Conservation (phyloP, 2,113 vertebrate genomes). For the Saguinus midas region DNA sequence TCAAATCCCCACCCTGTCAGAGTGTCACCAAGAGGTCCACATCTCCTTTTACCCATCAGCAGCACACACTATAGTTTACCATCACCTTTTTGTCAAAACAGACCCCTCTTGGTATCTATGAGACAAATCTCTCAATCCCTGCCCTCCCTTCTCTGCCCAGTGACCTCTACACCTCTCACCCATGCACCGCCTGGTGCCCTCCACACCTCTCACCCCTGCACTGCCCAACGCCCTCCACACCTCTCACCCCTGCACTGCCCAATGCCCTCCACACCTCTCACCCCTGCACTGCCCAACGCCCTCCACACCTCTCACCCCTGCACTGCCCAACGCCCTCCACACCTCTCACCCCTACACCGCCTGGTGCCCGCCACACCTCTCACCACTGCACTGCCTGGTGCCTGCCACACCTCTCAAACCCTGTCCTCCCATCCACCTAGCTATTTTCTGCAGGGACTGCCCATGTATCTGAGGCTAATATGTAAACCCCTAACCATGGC, state of each 20-base stretch:
- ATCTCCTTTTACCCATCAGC: background rate
- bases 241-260: background rate
- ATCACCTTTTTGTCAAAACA: background rate
- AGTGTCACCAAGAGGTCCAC: background rate
- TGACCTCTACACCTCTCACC: background rate
- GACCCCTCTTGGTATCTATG: background rate
- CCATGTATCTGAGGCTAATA: background rate
- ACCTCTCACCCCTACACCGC: background rate
- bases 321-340: too few species aligned
- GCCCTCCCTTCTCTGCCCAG: background rate
- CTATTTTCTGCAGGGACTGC: background rate
- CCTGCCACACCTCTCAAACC: background rate
- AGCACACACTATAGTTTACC: background rate
- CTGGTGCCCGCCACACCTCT: accelerated
- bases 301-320: too few species aligned
- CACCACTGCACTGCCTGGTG: background rate
- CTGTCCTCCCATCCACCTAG: too few species aligned
- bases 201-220: background rate
- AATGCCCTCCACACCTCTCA: too few species aligned
- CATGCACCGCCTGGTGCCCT: background rate
- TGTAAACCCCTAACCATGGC: background rate
- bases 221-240: accelerated
- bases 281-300: too few species aligned
- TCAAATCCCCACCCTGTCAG: background rate
- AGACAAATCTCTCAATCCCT: background rate